A percentile compares a stretch with the other conserved stretches of the same genome.
These are phyloP conservation scores for Tangara arthus DNA, from an alignment of 2,797 vertebrate species.

Conservation along the genomic window DNA sequence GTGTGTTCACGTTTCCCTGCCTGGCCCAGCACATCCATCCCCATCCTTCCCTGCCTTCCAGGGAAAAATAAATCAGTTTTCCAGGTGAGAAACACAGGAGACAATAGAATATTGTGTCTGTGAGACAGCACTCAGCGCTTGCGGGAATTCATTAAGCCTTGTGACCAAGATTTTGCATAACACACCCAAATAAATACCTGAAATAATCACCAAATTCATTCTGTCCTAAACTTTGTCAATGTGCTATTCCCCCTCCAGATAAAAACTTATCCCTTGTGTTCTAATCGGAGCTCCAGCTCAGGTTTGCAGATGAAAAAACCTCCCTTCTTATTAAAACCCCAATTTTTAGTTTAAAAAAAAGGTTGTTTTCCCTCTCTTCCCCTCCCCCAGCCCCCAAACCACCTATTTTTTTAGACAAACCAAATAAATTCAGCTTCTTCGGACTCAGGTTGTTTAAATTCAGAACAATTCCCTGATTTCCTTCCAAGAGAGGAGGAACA, in stretches of 20 bases:
- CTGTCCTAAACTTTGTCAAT: rapidly evolving
- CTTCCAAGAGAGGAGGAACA: neutral
- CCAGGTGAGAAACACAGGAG: neutral
- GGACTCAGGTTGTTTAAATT: neutral
- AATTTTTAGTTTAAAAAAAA: neutral
- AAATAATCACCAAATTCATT: neutral
- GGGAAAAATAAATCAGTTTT: neutral
- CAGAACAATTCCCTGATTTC: neutral
- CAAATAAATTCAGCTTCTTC: neutral
- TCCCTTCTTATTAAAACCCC: neutral
- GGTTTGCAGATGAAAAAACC: neutral
- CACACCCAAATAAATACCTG: neutral
- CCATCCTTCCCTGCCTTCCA: neutral
- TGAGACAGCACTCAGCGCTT: neutral
- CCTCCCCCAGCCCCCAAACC: neutral
- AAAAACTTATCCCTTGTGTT: neutral
- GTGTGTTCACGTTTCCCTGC: neutral
- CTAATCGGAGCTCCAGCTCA: neutral
- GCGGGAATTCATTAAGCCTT: neutral
- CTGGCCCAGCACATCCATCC: neutral
- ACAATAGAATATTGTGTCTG: rapidly evolving
- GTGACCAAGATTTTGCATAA: neutral
- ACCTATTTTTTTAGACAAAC: neutral
- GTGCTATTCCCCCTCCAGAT: neutral
- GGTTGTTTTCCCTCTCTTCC: neutral